These are phyloP conservation scores for Panopea generosa DNA, from an alignment of 2,888 invertebrate genomes.

Conservation along the genomic window DNA sequence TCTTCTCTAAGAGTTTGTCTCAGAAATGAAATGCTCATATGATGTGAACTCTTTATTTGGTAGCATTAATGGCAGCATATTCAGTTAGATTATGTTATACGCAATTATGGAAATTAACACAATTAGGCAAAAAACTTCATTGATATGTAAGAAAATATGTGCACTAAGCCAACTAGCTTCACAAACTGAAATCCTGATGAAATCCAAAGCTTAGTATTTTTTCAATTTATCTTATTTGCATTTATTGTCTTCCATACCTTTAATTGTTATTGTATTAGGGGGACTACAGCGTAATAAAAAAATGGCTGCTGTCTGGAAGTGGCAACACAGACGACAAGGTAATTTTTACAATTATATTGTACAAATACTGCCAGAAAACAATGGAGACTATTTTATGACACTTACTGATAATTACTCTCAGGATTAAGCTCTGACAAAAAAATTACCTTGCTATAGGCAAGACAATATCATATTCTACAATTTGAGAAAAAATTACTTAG, in stretches of 20 bases:
- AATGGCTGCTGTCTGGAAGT: too few species aligned
- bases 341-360: too few species aligned
- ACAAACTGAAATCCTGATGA: too few species aligned
- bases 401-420: background rate
- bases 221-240: too few species aligned
- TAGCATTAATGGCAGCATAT: background rate
- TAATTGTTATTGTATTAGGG: too few species aligned
- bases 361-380: background rate
- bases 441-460: conserved; percentile 12
- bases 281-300: too few species aligned
- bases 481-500: conserved; percentile 8
- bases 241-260: too few species aligned
- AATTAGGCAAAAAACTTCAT: too few species aligned
- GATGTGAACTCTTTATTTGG: background rate
- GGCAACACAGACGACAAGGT: too few species aligned
- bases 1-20: conserved; percentile 1
- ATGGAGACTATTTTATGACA: conserved; percentile 2
- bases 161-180: too few species aligned
- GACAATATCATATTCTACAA: conserved; percentile 19
- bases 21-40: background rate
- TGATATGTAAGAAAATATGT: too few species aligned
- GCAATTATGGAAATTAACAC: background rate
- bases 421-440: background rate
- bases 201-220: too few species aligned
- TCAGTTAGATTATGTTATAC: background rate